Conservation (phyloP, 2,888 invertebrate genomes). For the Horisme vitalbata region DNA sequence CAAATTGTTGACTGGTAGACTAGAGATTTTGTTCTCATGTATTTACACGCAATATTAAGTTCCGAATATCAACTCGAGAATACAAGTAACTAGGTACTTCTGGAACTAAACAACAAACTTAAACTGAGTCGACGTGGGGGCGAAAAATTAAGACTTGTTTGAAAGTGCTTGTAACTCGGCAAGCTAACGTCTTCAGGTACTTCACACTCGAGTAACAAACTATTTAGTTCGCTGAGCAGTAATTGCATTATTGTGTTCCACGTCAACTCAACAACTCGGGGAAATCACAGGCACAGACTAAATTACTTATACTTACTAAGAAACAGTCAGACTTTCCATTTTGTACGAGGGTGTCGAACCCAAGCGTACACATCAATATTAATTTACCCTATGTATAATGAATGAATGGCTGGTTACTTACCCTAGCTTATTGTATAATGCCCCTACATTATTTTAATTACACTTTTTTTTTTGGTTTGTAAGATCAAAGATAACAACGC, state of each 20-base stretch:
- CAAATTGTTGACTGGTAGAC: too few relatives aligned
- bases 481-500: conserved; percentile 5
- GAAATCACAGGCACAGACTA: conserved; percentile 11
- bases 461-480: not conserved
- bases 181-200: not conserved
- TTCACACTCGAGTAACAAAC: not conserved
- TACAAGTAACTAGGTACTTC: too few relatives aligned
- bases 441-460: not conserved
- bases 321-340: conserved; percentile 19
- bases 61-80: too few relatives aligned
- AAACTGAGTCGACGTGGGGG: too few relatives aligned
- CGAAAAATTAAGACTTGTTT: not conserved
- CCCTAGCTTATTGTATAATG: not conserved
- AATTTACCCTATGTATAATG: conserved; percentile 8
- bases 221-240: conserved; percentile 3
- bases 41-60: too few relatives aligned
- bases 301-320: too few relatives aligned
- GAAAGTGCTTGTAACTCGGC: not conserved
- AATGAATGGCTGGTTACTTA: conserved; percentile 1
- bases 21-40: too few relatives aligned
- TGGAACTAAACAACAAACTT: too few relatives aligned
- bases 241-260: conserved; percentile 5
- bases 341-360: conserved; percentile 14
- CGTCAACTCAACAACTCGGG: not conserved
- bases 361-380: conserved; percentile 8